These are phyloP conservation scores for Pomatorhinus ruficollis DNA, from an alignment of 2,113 vertebrate genomes.

Conservation along the genomic window DNA sequence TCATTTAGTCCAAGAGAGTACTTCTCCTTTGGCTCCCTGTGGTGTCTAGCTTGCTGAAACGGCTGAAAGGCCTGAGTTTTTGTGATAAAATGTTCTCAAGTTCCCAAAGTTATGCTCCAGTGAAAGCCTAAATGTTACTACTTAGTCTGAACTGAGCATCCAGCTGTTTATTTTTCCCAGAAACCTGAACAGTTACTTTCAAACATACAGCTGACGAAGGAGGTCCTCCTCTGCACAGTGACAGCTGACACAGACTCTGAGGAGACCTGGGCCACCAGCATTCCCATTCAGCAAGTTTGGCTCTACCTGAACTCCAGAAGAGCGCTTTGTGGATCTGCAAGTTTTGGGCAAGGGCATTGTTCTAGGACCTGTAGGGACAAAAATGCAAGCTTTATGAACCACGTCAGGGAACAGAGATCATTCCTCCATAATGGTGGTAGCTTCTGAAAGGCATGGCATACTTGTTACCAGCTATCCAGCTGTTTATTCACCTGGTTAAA, in stretches of 20 bases:
- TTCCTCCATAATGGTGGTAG: neutral
- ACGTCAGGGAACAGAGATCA: neutral
- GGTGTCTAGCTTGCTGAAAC: neutral
- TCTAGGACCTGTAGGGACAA: neutral
- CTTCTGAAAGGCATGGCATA: neutral
- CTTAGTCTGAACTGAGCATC: neutral
- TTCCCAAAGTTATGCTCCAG: neutral
- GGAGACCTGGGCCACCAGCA: neutral
- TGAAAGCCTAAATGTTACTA: neutral
- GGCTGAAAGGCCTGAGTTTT: neutral
- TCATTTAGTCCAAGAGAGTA: neutral
- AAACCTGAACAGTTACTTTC: neutral
- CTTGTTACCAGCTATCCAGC: neutral
- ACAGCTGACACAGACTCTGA: neutral
- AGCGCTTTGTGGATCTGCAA: neutral
- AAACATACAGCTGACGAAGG: neutral
- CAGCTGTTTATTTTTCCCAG: neutral
- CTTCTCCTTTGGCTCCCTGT: neutral
- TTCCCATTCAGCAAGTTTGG: neutral
- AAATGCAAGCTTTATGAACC: neutral
- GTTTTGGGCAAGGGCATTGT: neutral
- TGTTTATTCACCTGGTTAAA: neutral
- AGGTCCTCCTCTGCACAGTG: neutral
- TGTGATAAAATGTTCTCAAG: neutral
- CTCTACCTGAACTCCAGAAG: neutral